These are phyloP conservation scores for Synanthedon vespiformis DNA, from an alignment of 2,888 invertebrate species.

Conservation along the genomic window DNA sequence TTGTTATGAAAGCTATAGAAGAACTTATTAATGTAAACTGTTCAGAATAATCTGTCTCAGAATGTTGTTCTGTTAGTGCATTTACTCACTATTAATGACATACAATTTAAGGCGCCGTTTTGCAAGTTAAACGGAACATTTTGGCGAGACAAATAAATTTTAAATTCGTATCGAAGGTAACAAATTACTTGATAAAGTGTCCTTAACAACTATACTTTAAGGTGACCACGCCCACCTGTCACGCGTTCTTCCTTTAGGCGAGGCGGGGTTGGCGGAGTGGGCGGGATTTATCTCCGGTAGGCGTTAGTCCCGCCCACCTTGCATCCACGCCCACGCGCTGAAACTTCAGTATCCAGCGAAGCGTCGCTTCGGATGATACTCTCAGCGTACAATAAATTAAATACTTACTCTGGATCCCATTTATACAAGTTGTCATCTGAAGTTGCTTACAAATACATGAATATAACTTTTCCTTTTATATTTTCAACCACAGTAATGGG, in stretches of 20 bases:
- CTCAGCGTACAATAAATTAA: slow-evolving; percentile 10
- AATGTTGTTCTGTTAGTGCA: too few species aligned
- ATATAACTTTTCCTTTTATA: too few species aligned
- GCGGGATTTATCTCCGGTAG: slow-evolving; percentile 28
- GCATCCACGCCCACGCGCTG: slow-evolving; percentile 49
- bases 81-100: too few species aligned
- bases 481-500: too few species aligned
- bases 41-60: too few species aligned
- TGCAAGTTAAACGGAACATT: slow-evolving; percentile 2
- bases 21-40: too few species aligned
- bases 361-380: slow-evolving; percentile 46
- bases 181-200: slow-evolving; percentile 69
- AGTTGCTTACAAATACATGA: too few species aligned
- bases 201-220: slow-evolving; percentile 62
- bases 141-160: slow-evolving; percentile 34
- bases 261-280: slow-evolving; percentile 34
- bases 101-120: background rate
- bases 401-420: too few species aligned
- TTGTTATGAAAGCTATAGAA: too few species aligned
- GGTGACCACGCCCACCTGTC: slow-evolving; percentile 53
- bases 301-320: slow-evolving; percentile 35
- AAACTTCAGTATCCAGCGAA: slow-evolving; percentile 50
- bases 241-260: slow-evolving; percentile 38
- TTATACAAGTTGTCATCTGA: too few species aligned
- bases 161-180: slow-evolving; percentile 53